These are phyloP conservation scores for Enteromius viviparus DNA, from an alignment of 2,797 vertebrate genomes.

Conservation along the genomic window DNA sequence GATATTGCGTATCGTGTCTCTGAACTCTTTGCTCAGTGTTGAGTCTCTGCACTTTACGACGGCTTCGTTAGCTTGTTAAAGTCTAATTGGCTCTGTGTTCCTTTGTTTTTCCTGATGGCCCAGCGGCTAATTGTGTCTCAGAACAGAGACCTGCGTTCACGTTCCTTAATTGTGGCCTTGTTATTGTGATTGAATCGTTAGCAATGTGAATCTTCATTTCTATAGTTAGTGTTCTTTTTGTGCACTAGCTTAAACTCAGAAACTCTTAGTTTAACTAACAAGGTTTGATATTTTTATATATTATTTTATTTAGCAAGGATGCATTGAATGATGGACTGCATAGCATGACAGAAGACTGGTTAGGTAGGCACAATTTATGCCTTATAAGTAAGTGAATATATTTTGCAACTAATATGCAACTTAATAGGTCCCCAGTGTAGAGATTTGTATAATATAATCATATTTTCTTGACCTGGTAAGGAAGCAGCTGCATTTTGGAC, in stretches of 20 bases:
- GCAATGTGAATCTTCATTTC: neutral
- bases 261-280: neutral
- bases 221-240: neutral
- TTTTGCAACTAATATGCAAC: neutral
- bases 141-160: neutral
- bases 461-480: neutral
- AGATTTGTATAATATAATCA: neutral
- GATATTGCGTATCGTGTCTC: neutral
- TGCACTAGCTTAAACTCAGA: neutral
- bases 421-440: neutral
- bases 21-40: neutral
- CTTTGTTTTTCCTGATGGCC: neutral
- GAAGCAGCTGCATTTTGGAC: neutral
- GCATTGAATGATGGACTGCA: neutral
- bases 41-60: neutral
- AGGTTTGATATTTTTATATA: neutral
- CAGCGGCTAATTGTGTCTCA: neutral
- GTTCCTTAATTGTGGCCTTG: neutral
- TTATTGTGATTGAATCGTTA: neutral
- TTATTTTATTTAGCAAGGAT: neutral
- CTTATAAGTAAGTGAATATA: neutral
- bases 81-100: neutral
- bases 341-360: neutral
- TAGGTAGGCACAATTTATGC: neutral
- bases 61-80: neutral